A percentile compares a stretch with the other conserved stretches of the same genome.
Evolutionary conservation across 2,888 invertebrate species (phyloP).

Genomic region (Mayetiola destructor): DNA sequence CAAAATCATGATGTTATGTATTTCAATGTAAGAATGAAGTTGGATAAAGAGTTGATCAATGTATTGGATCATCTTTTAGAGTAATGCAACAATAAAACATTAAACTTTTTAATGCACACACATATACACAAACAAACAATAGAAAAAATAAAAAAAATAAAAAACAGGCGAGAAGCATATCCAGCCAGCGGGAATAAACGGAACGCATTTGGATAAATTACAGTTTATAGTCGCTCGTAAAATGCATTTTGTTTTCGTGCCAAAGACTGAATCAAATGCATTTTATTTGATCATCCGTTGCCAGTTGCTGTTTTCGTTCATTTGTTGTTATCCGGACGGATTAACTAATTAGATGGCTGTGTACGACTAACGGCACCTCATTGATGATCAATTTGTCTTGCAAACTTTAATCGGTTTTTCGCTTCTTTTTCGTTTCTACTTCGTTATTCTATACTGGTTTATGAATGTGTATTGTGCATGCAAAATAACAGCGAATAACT

Average conservation of each 20-base stretch:
- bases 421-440: too few species aligned
- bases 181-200: neutral
- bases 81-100: neutral
- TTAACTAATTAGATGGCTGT: constrained; percentile 7
- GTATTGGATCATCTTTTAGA: neutral
- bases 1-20: neutral
- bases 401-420: too few species aligned
- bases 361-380: constrained; percentile 5
- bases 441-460: too few species aligned
- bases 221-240: neutral
- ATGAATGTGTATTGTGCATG: neutral
- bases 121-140: neutral
- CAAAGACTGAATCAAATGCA: neutral
- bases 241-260: neutral
- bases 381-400: constrained; percentile 1
- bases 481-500: constrained; percentile 1
- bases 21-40: neutral
- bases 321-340: neutral
- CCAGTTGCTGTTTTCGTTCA: neutral
- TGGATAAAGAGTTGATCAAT: neutral
- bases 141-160: too few species aligned
- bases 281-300: neutral
- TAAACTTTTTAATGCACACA: too few species aligned
- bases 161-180: too few species aligned
- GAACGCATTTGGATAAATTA: neutral